Evolutionary conservation across 2,113 vertebrate genomes (phyloP).

Genomic region (Gambusia holbrooki): DNA sequence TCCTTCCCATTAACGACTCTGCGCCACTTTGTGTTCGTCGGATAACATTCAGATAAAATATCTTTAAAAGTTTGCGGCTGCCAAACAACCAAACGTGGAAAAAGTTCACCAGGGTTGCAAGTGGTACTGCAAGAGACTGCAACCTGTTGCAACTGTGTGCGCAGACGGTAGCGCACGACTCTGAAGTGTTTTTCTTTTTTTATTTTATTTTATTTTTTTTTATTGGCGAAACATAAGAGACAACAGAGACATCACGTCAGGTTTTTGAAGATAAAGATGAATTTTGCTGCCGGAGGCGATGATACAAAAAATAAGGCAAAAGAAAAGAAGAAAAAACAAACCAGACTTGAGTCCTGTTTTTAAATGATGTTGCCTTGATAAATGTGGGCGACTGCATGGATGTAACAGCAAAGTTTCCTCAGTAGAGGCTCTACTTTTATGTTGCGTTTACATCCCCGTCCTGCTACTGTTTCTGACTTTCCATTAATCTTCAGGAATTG

Average conservation of each 20-base stretch:
- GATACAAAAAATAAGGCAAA: conserved; percentile 51
- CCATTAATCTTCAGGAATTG: conserved; percentile 52
- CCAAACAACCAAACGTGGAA: not conserved
- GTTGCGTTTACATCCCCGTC: conserved; percentile 41
- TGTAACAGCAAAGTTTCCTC: conserved; percentile 56
- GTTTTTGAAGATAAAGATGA: conserved; percentile 59
- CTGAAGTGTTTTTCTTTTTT: conserved; percentile 10
- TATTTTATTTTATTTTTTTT: not conserved
- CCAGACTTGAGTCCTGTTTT: conserved; percentile 48
- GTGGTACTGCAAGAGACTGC: not conserved
- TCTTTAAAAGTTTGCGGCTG: not conserved
- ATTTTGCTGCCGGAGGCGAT: conserved; percentile 63
- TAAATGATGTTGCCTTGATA: conserved; percentile 51
- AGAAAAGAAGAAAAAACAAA: not conserved
- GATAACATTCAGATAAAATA: not conserved
- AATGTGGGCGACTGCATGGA: conserved; percentile 41
- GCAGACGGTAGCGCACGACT: conserved; percentile 28
- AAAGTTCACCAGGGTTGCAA: not conserved
- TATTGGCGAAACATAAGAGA: conserved; percentile 39
- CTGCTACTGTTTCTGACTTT: conserved; percentile 44
- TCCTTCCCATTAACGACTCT: too few species aligned
- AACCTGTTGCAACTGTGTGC: conserved; percentile 14
- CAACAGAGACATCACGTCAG: conserved; percentile 51
- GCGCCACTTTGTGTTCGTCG: not conserved
- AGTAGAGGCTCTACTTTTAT: conserved; percentile 5